These are phyloP conservation scores for Herminia tarsipennalis DNA, from an alignment of 2,888 invertebrate species.

Conservation along the genomic window DNA sequence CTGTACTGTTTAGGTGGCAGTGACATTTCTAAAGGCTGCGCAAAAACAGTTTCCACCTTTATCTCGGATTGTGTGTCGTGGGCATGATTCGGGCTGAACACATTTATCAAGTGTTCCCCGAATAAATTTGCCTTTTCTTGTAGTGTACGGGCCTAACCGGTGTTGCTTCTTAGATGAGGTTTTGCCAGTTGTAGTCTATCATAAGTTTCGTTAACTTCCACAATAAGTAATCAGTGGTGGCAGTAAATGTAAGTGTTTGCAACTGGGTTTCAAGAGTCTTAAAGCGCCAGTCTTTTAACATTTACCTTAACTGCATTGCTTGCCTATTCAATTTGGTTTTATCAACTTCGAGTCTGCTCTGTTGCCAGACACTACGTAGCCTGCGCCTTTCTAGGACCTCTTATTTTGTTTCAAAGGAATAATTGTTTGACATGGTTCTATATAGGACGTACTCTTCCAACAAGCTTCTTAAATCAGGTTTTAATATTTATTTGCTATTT, in stretches of 20 bases:
- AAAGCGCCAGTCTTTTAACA: neutral
- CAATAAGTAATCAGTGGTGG: neutral
- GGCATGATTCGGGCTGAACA: neutral
- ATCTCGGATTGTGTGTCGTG: neutral
- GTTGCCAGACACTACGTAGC: constrained; percentile 22
- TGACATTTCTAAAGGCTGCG: neutral
- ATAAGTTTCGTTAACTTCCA: too few relatives aligned
- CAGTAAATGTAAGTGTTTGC: too few relatives aligned
- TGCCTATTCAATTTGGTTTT: neutral
- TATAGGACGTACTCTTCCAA: neutral
- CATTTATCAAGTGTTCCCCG: neutral
- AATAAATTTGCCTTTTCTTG: neutral
- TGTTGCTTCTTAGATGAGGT: too few relatives aligned
- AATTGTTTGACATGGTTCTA: neutral
- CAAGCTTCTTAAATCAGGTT: neutral
- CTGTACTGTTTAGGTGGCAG: neutral
- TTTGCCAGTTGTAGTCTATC: too few relatives aligned
- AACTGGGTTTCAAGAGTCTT: neutral
- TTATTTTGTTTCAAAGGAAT: neutral
- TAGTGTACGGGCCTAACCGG: too few relatives aligned
- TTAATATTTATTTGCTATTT: neutral
- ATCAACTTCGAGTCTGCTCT: constrained; percentile 2
- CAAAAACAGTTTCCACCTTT: neutral
- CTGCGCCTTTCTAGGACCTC: neutral
- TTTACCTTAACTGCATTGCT: neutral